These are phyloP conservation scores for Poecilobothrus nobilitatus DNA, from an alignment of 2,888 invertebrate species.

Conservation along the genomic window DNA sequence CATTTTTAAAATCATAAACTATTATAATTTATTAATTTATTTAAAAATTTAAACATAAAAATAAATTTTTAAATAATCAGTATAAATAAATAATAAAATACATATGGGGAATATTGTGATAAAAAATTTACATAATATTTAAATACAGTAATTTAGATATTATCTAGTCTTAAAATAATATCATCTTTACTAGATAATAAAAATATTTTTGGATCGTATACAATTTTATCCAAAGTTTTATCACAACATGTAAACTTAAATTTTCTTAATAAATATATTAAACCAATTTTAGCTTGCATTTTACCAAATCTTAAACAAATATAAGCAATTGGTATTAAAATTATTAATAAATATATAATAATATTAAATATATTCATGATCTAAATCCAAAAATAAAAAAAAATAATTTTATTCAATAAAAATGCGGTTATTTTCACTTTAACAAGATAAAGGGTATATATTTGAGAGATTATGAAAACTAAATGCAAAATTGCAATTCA, in stretches of 20 bases:
- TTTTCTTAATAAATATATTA: slow-evolving; percentile 31
- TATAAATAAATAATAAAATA: too few relatives aligned
- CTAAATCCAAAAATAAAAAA: too few relatives aligned
- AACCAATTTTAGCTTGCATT: slow-evolving; percentile 33
- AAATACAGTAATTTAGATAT: too few relatives aligned
- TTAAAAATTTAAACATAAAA: too few relatives aligned
- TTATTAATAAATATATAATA: background rate
- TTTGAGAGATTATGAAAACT: background rate
- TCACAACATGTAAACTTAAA: slow-evolving; percentile 31
- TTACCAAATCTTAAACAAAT: slow-evolving; percentile 38
- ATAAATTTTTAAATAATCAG: too few relatives aligned
- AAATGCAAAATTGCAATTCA: background rate
- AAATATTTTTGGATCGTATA: slow-evolving; percentile 9
- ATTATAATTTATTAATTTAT: too few relatives aligned
- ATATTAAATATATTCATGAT: background rate
- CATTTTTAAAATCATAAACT: too few relatives aligned
- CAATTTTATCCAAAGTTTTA: slow-evolving; percentile 23
- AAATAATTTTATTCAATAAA: too few relatives aligned
- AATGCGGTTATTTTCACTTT: too few relatives aligned
- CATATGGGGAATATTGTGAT: too few relatives aligned
- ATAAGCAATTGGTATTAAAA: background rate
- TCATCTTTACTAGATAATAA: slow-evolving; percentile 17
- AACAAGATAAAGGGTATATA: too few relatives aligned
- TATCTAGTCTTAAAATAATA: slow-evolving; percentile 7
- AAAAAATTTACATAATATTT: too few relatives aligned